A percentile compares a stretch with the other conserved stretches of the same genome.
These are phyloP conservation scores for Scolopax mira DNA, from an alignment of 2,113 vertebrate genomes.

Conservation along the genomic window DNA sequence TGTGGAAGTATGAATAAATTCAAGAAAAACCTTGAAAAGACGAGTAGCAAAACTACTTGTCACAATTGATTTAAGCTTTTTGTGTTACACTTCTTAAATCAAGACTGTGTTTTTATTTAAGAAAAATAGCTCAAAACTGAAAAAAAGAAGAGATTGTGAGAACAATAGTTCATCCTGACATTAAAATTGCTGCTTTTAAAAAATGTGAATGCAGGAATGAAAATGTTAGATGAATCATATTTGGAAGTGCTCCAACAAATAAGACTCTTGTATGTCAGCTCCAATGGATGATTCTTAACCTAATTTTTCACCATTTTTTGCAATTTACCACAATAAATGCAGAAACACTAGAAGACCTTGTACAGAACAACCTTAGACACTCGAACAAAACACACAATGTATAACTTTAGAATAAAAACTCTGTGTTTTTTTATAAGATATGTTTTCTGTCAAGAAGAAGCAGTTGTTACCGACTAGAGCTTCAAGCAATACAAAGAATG, in stretches of 20 bases:
- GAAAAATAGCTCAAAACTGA: not conserved
- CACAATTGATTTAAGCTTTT: not conserved
- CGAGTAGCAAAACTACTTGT: not conserved
- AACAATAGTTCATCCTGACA: not conserved
- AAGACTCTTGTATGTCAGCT: not conserved
- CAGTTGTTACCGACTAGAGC: not conserved
- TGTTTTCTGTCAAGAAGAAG: not conserved
- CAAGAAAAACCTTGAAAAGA: not conserved
- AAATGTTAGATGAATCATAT: not conserved
- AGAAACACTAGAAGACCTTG: not conserved
- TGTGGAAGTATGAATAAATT: not conserved
- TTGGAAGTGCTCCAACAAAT: not conserved
- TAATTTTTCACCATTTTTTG: not conserved
- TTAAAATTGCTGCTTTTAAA: not conserved
- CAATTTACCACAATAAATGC: not conserved
- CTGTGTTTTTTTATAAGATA: not conserved
- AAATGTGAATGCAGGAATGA: not conserved
- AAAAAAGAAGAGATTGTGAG: not conserved
- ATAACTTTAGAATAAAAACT: not conserved
- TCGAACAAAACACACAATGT: not conserved
- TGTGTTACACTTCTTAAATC: not conserved
- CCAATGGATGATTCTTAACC: not conserved
- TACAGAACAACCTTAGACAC: not conserved
- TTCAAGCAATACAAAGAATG: not conserved
- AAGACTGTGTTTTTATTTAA: not conserved